Percentiles rank a stretch among this genome's conserved stretches.
Conservation (phyloP, 2,888 invertebrate genomes). For the Epirrhoe alternata region DNA sequence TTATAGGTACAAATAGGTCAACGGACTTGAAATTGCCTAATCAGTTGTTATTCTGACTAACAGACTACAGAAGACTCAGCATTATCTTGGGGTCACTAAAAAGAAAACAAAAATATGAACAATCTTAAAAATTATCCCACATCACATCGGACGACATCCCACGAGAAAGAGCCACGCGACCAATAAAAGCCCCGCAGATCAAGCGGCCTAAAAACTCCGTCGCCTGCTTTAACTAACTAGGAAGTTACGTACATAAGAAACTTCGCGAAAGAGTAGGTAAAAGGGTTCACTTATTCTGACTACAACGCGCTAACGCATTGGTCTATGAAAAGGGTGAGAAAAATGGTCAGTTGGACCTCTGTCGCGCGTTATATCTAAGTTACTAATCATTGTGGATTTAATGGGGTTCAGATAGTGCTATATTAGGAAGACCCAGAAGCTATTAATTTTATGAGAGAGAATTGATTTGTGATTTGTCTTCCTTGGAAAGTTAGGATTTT, state of each 20-base stretch:
- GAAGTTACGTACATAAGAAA: too few species aligned
- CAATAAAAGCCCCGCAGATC: too few species aligned
- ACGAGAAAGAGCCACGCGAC: too few species aligned
- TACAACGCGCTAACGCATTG: constrained; percentile 40
- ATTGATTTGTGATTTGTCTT: too few species aligned
- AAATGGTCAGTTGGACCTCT: constrained; percentile 40
- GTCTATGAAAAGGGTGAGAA: constrained; percentile 45
- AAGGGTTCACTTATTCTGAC: constrained; percentile 39
- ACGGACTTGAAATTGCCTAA: background rate
- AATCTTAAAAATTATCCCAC: too few species aligned
- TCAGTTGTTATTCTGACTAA: background rate
- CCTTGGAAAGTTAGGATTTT: too few species aligned
- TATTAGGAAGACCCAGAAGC: too few species aligned
- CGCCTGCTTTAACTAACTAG: too few species aligned
- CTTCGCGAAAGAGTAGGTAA: constrained; percentile 25
- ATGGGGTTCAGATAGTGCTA: background rate
- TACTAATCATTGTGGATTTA: constrained; percentile 39
- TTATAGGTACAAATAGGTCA: background rate
- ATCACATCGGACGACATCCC: too few species aligned
- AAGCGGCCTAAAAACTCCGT: too few species aligned
- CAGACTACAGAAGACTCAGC: background rate
- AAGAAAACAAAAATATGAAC: background rate
- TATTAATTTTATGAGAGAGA: too few species aligned
- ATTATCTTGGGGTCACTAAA: background rate
- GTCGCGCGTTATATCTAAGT: constrained; percentile 45